These are phyloP conservation scores for Urosaurus nigricauda DNA, from an alignment of 2,797 vertebrate species.

Conservation along the genomic window DNA sequence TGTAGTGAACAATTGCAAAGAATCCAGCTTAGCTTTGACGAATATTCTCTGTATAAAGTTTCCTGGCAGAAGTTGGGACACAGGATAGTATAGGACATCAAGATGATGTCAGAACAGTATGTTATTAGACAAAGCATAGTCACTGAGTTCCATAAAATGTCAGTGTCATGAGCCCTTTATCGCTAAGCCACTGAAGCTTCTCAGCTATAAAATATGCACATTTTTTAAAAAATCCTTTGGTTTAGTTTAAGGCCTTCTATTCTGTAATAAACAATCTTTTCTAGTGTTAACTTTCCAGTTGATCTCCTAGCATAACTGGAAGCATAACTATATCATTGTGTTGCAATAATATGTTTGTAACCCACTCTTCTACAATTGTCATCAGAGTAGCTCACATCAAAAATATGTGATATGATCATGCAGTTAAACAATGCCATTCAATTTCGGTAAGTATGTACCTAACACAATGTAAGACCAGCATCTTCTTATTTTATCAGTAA, in stretches of 20 bases:
- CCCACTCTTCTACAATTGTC: neutral
- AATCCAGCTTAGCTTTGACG: neutral
- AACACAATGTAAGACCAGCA: neutral
- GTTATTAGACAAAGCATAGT: neutral
- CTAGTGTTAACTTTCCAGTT: neutral
- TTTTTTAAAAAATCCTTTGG: too few species aligned
- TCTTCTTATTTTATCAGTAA: neutral
- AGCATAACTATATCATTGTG: constrained; percentile 26
- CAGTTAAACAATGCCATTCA: neutral
- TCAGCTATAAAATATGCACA: neutral
- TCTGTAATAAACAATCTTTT: neutral
- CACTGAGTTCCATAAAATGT: neutral
- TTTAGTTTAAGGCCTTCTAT: neutral
- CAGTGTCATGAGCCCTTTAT: neutral
- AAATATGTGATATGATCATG: neutral
- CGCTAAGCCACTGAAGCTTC: neutral
- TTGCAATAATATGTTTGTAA: neutral
- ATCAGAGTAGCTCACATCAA: neutral
- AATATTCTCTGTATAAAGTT: neutral
- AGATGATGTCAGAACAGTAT: neutral
- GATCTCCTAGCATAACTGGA: constrained; percentile 37
- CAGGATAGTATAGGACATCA: neutral
- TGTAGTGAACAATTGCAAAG: neutral
- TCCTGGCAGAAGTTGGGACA: neutral
- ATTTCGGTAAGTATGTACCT: neutral